A percentile compares a stretch with the other conserved stretches of the same genome.
Evolutionary conservation across 2,113 vertebrate species (phyloP).

Genomic region (Oncorhynchus clarkii): DNA sequence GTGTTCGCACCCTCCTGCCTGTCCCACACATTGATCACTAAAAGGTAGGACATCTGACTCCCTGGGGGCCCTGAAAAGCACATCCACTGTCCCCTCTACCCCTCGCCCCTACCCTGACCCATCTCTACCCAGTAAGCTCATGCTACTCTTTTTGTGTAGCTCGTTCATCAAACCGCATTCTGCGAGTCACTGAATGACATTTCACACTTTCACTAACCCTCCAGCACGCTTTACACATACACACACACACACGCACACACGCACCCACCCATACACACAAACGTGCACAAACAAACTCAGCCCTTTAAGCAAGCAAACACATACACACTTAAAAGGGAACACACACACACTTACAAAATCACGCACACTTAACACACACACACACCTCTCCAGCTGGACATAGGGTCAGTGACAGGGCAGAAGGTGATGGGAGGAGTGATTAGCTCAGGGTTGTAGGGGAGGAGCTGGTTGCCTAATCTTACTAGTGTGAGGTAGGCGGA

Average conservation of each 20-base stretch:
- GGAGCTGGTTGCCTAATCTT: not conserved
- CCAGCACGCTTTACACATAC: not conserved
- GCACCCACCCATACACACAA: not conserved
- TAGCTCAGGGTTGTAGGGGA: conserved; percentile 4
- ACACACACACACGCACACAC: not conserved
- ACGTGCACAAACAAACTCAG: not conserved
- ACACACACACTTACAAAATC: not conserved
- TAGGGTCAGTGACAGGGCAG: conserved; percentile 19
- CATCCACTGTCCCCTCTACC: not conserved
- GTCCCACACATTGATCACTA: conserved; percentile 79
- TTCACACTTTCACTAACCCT: conserved; percentile 60
- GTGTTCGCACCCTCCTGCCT: conserved; percentile 82
- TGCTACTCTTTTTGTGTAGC: conserved; percentile 44
- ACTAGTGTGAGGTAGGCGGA: conserved; percentile 1
- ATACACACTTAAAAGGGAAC: too few relatives aligned
- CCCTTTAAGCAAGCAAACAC: too few relatives aligned
- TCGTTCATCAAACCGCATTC: conserved; percentile 63
- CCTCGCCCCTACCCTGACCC: conserved; percentile 6
- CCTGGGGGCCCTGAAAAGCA: conserved; percentile 2
- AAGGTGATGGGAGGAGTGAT: conserved; percentile 20
- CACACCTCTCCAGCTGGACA: conserved; percentile 10
- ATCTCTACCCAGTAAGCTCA: conserved; percentile 57
- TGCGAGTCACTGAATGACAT: conserved; percentile 59
- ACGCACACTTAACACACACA: not conserved
- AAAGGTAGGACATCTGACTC: conserved; percentile 68